Evolutionary conservation across 2,113 vertebrate genomes (phyloP), one percentile per base, ranked within the genome.

Genomic region (Nesoenas mayeri): DNA sequence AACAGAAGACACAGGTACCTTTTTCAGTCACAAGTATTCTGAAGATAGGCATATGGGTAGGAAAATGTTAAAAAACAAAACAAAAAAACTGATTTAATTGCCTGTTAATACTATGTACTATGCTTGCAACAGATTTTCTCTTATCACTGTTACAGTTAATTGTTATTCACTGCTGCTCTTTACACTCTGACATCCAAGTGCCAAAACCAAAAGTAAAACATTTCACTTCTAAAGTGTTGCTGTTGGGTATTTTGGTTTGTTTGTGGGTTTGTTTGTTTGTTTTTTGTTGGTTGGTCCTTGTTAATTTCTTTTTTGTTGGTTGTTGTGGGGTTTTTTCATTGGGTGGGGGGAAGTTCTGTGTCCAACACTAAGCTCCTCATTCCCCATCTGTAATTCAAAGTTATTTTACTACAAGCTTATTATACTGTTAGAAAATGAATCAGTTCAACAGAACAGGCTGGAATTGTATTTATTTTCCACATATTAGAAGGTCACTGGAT

Each of bases 1-100:
- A 96, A 95, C 79, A 97, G 84, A 96, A 97, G 62, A 96, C 38
- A 77, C 80, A 91, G 88, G 92, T 96, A 97, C 73, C 78, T 51
- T 85, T 88, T 97, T 61, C 89, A 91, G 93, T 95, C 75, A 77
- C 40, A 80, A 97, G 40, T 40, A 53, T 48, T 91, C 66, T 84
- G 64, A 88, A 93, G 75, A 95, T 38, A 70, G 4, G 34, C 73
- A 80, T 28, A 86, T 5, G 69, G 34, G 88, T n/a, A 78, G 29
- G 53, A 83, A 85, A 95, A 88, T 2, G 8, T 16, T 72, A 2
- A 21, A 56, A 26, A 66, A 9, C 42, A 36, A 16, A 72, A 42
- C 8, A 36, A 44, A 22, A 36, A 25, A 16, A 8, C 44, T 25
- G 9, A 73, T 72, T 92, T 94, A 40, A 79, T 85, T 90, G 58